Base-by-base conservation (phyloP, 30 jellyfish, hydroid and myxozoan genomes). In the Aurelia aurita region DNA sequence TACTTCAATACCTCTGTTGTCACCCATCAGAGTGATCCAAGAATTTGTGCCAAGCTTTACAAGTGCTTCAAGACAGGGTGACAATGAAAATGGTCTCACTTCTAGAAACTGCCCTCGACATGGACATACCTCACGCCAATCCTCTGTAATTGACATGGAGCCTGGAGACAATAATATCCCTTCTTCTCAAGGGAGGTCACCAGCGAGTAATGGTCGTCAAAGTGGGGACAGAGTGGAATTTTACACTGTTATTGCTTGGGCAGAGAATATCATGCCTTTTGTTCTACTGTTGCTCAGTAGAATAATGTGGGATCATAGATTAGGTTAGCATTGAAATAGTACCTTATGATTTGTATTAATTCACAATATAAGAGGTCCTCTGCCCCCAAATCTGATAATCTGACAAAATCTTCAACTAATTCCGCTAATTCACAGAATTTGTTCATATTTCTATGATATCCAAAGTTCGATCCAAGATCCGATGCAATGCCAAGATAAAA, bases 291-390 rank as follows among this genome's bases (percentile, higher is more conserved):
- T 92, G 22, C 77, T 84, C 64, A 86, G 97, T 49, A 80, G 98
- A 5, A 87, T 92, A 22, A 86, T 92, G 97, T 92, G 98, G 98
- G 98, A 92, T 75, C 98, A 92, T 58, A 86, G 98, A 92, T 76
- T 92, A 63, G 98, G 98, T 92, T 69, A 3, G 89, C 3, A 31
- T 31, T n/a, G n/a, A n/a, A n/a, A n/a, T n/a, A n/a, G n/a, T n/a
- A n/a, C n/a, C n/a, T n/a, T n/a, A n/a, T n/a, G n/a, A n/a, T n/a
- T n/a, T n/a, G n/a, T n/a, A n/a, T n/a, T n/a, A n/a, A n/a, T n/a
- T n/a, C n/a, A n/a, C n/a, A n/a, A n/a, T n/a, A n/a, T n/a, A n/a
- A n/a, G n/a, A n/a, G n/a, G n/a, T n/a, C n/a, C n/a, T n/a, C n/a
- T n/a, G n/a, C n/a, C n/a, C n/a, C n/a, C n/a, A n/a, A n/a, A n/a